Evolutionary conservation across 1,140 invertebrate species (phyloP).

Genomic region (Oncopodura yosiiana): DNA sequence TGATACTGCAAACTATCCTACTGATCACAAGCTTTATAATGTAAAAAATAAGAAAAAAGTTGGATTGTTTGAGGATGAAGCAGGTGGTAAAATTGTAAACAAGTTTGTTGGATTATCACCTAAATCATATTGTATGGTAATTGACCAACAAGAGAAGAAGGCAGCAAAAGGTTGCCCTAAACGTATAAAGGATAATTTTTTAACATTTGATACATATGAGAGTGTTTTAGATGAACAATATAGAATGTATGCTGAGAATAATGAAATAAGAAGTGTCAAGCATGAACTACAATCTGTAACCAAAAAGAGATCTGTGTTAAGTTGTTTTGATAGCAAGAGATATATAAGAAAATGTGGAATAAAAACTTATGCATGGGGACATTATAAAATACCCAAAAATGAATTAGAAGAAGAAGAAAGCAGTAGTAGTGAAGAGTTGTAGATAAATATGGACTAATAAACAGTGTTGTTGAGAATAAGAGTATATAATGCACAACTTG

Average conservation of each 20-base stretch:
- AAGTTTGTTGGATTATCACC: slow-evolving; percentile 41
- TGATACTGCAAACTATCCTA: slow-evolving; percentile 12
- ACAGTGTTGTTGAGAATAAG: too few relatives aligned
- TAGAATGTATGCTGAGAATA: not conserved
- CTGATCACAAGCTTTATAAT: slow-evolving; percentile 15
- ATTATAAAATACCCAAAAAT: slow-evolving; percentile 16
- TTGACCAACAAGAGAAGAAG: slow-evolving; percentile 12
- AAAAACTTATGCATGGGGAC: slow-evolving; percentile 11
- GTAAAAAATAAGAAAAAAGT: slow-evolving; percentile 43
- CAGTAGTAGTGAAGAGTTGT: too few relatives aligned
- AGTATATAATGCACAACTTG: too few relatives aligned
- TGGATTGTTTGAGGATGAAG: slow-evolving; percentile 46
- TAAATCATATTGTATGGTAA: slow-evolving; percentile 41
- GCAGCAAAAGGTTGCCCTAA: slow-evolving; percentile 11
- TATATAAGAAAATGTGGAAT: slow-evolving; percentile 16
- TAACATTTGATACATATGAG: not conserved
- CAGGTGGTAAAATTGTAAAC: slow-evolving; percentile 38
- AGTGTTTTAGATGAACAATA: not conserved
- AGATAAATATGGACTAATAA: too few relatives aligned
- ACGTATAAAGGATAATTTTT: not conserved
- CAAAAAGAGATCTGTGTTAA: not conserved
- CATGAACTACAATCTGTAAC: slow-evolving; percentile 4
- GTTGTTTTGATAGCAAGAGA: slow-evolving; percentile 17
- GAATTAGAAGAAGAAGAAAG: too few relatives aligned
- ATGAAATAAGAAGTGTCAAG: slow-evolving; percentile 8